phyloP scores from a whole-genome alignment of 2,113 vertebrate genomes.

The Pseudorhombus dupliciocellatus region DNA sequence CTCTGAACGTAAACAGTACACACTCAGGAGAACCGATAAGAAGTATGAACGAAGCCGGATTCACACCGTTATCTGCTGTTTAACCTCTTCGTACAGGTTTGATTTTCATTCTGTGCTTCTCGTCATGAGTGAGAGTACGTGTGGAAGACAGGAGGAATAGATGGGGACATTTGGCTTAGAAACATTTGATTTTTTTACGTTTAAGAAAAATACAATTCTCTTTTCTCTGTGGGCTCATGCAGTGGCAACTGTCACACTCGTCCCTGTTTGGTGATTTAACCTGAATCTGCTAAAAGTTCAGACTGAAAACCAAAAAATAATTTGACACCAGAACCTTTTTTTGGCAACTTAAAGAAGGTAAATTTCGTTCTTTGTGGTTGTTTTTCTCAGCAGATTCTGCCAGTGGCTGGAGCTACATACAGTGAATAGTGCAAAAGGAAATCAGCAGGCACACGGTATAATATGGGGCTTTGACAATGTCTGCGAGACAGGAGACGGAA shows the following conservation, averaged over 20 bases:
- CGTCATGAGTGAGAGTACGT: slow-evolving; percentile 11
- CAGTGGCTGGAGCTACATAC: slow-evolving; percentile 10
- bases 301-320: not conserved
- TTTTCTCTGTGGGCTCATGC: not conserved
- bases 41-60: slow-evolving; percentile 1
- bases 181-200: slow-evolving; percentile 41
- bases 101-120: slow-evolving; percentile 20
- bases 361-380: not conserved
- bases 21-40: slow-evolving; percentile 60
- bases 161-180: slow-evolving; percentile 60
- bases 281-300: slow-evolving; percentile 6
- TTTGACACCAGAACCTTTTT: not conserved
- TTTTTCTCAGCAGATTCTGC: not conserved
- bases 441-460: slow-evolving; percentile 56
- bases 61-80: not conserved
- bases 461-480: slow-evolving; percentile 24
- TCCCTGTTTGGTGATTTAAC: slow-evolving; percentile 1
- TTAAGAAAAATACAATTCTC: not conserved
- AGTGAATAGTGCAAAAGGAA: slow-evolving; percentile 60
- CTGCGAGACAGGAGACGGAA: slow-evolving; percentile 3
- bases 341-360: slow-evolving; percentile 24
- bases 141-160: slow-evolving; percentile 59
- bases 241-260: not conserved
- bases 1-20: slow-evolving; percentile 83
- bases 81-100: slow-evolving; percentile 3